A percentile compares a stretch with the other conserved stretches of the same genome.
Evolutionary conservation across 1,140 invertebrate species (phyloP).

Genomic region (Caenorhabditis elegans): DNA sequence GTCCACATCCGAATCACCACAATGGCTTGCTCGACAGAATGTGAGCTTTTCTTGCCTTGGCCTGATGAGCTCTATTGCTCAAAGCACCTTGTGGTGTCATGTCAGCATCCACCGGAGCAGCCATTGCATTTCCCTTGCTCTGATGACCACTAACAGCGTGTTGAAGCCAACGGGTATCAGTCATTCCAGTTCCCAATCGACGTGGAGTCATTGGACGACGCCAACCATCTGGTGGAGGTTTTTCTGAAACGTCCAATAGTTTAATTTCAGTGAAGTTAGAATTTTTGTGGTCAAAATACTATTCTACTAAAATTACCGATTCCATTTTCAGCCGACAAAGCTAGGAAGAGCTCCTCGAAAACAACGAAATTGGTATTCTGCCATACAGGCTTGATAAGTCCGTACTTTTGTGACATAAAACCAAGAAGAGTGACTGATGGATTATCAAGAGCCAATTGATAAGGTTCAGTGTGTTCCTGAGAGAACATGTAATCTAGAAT

Average conservation of each 20-base stretch:
- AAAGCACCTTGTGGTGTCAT: constrained; percentile 50
- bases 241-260: constrained; percentile 34
- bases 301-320: constrained; percentile 38
- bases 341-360: constrained; percentile 57
- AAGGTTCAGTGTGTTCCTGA: constrained; percentile 60
- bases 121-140: constrained; percentile 44
- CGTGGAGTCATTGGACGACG: constrained; percentile 56
- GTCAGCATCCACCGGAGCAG: constrained; percentile 47
- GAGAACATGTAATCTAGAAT: constrained; percentile 80
- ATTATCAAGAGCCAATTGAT: constrained; percentile 56
- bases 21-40: constrained; percentile 58
- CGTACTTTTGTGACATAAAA: constrained; percentile 53
- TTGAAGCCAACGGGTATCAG: constrained; percentile 53
- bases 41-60: constrained; percentile 52
- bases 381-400: constrained; percentile 54
- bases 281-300: too few relatives aligned
- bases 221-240: constrained; percentile 57
- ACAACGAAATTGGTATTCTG: constrained; percentile 64
- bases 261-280: neutral
- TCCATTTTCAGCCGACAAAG: constrained; percentile 35
- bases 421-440: constrained; percentile 58
- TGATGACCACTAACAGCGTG: constrained; percentile 55
- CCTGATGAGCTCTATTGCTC: constrained; percentile 54
- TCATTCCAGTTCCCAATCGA: constrained; percentile 47
- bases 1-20: constrained; percentile 44